phyloP scores from a whole-genome alignment of 2,113 vertebrate species.

The Hippolais icterina region DNA sequence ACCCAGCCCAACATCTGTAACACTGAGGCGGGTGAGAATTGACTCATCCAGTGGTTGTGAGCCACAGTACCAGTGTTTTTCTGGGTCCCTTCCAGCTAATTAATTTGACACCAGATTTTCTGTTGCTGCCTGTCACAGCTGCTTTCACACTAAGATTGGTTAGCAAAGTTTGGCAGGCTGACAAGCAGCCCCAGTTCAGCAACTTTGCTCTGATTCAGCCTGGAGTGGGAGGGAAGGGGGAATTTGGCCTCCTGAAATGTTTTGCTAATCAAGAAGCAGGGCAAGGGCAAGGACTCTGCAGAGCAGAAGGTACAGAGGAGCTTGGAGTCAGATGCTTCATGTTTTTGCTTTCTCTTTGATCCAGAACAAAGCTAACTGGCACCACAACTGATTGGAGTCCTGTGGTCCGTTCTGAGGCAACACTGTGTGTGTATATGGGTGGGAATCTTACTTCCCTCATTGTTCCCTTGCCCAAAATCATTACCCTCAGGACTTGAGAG shows the following conservation, averaged over 20 bases:
- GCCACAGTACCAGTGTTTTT: neutral
- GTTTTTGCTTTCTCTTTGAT: neutral
- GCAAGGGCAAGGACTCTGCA: neutral
- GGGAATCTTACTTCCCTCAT: neutral
- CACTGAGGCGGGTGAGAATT: neutral
- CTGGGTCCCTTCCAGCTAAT: conserved; percentile 27
- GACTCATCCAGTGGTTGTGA: neutral
- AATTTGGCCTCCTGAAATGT: neutral
- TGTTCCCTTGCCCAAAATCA: neutral
- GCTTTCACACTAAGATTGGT: neutral
- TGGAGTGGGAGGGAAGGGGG: neutral
- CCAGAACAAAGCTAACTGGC: neutral
- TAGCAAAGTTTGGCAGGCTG: neutral
- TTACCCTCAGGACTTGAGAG: neutral
- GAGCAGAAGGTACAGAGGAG: neutral
- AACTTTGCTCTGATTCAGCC: neutral
- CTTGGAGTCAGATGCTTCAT: neutral
- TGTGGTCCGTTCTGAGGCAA: neutral
- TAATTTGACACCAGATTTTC: neutral
- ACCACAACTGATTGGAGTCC: neutral
- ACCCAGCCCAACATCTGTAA: neutral
- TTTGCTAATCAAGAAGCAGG: neutral
- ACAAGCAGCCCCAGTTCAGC: neutral
- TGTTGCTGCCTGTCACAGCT: neutral
- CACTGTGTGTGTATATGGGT: too few species aligned